Conservation (phyloP, 1,140 invertebrate genomes). For the Drosophila orena region DNA sequence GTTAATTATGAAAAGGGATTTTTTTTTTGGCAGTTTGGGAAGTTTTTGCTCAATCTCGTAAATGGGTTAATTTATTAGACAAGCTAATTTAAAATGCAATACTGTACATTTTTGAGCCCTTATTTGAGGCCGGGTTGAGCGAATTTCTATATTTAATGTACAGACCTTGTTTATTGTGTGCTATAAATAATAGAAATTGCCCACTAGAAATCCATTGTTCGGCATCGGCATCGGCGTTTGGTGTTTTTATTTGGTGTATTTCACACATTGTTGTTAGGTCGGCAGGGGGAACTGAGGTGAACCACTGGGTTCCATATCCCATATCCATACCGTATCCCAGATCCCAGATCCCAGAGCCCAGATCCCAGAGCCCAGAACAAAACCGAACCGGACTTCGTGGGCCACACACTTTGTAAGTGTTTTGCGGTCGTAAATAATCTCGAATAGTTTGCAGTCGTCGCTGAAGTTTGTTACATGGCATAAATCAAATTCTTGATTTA, state of each 20-base stretch:
- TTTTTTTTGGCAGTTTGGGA: no score
- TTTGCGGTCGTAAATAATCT: slow-evolving; percentile 71
- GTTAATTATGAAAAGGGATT: neutral
- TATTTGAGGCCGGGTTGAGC: slow-evolving; percentile 2
- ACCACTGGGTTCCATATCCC: neutral
- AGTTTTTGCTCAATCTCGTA: neutral
- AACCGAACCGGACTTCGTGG: slow-evolving; percentile 25
- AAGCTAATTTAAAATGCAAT: slow-evolving; percentile 1
- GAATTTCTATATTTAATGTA: slow-evolving; percentile 33
- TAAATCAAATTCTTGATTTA: slow-evolving; percentile 81
- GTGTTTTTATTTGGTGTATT: slow-evolving; percentile 6
- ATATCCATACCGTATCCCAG: no score
- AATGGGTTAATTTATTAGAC: neutral
- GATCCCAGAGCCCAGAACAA: neutral
- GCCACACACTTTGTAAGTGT: slow-evolving; percentile 71
- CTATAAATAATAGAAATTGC: slow-evolving; percentile 51
- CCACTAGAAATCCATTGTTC: slow-evolving; percentile 38
- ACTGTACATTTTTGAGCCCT: neutral
- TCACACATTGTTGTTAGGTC: slow-evolving; percentile 59
- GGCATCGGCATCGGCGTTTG: slow-evolving; percentile 8
- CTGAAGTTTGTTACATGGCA: slow-evolving; percentile 78
- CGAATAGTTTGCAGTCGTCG: slow-evolving; percentile 58
- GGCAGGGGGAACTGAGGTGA: slow-evolving; percentile 1
- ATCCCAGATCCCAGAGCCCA: neutral
- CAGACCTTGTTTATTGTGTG: slow-evolving; percentile 29